phyloP scores from a whole-genome alignment of 2,113 vertebrate genomes.

The Seriola quinqueradiata region DNA sequence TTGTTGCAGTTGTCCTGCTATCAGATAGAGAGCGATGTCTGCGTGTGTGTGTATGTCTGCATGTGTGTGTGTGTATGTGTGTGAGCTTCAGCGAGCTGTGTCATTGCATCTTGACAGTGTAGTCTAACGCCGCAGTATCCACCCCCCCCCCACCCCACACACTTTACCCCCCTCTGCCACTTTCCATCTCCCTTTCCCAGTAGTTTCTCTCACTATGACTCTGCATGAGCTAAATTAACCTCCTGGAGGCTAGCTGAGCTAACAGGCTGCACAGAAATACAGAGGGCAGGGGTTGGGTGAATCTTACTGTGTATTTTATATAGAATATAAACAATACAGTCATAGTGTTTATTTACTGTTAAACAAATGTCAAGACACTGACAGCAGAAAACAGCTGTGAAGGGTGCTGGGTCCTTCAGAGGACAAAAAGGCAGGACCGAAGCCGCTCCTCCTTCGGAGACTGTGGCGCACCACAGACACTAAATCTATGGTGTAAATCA shows the following conservation, averaged over 20 bases:
- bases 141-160: slow-evolving; percentile 14
- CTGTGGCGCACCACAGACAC: background rate
- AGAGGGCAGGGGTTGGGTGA: background rate
- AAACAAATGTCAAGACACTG: background rate
- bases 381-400: background rate
- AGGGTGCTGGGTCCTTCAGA: background rate
- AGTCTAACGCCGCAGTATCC: slow-evolving; percentile 64
- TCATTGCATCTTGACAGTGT: slow-evolving; percentile 61
- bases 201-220: slow-evolving; percentile 10
- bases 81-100: slow-evolving; percentile 63
- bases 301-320: background rate
- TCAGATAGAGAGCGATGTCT: slow-evolving; percentile 4
- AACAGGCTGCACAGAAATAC: background rate
- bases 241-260: background rate
- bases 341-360: background rate
- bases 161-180: slow-evolving; percentile 15
- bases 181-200: slow-evolving; percentile 18
- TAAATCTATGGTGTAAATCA: background rate
- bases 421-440: background rate
- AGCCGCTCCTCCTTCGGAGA: background rate
- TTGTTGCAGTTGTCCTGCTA: background rate
- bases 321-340: background rate
- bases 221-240: slow-evolving; percentile 6
- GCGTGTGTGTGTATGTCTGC: background rate
- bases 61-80: background rate